Evolutionary conservation across 2,888 invertebrate genomes (phyloP).

Genomic region (Ecliptopera silaceata): DNA sequence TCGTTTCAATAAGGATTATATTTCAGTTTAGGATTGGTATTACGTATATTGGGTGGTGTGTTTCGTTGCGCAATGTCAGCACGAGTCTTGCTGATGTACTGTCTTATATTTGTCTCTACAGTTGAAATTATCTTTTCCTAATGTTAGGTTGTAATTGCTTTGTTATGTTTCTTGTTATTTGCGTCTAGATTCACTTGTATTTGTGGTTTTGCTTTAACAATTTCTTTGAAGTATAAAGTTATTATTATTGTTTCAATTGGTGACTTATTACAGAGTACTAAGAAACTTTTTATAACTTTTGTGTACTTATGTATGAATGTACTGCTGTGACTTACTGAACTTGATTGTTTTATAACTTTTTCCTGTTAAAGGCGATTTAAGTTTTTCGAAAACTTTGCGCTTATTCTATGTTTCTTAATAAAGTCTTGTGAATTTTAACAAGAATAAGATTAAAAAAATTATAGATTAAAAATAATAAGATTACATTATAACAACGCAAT

Average conservation of each 20-base stretch:
- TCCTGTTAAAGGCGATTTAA: no score
- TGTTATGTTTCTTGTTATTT: conserved; percentile 23
- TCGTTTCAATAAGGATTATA: conserved; percentile 41
- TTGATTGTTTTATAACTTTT: no score
- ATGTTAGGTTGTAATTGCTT: conserved; percentile 38
- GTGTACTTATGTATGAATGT: no score
- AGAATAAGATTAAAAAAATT: no score
- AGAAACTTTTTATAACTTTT: no score
- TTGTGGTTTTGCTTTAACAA: neutral
- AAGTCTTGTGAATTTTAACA: no score
- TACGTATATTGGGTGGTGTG: conserved; percentile 41
- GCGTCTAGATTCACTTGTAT: neutral
- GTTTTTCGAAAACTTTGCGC: no score
- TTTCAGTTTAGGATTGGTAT: conserved; percentile 34
- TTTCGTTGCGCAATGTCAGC: conserved; percentile 63
- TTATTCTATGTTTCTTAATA: no score
- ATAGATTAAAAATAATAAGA: no score
- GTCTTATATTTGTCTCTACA: conserved; percentile 49
- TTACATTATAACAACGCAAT: no score
- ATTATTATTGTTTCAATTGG: no score
- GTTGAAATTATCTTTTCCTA: conserved; percentile 43
- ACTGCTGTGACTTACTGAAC: no score
- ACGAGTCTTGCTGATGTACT: conserved; percentile 55
- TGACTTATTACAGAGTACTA: neutral
- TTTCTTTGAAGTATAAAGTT: neutral